Base-by-base conservation (phyloP, 2,888 invertebrate species). In the Antitype chi region DNA sequence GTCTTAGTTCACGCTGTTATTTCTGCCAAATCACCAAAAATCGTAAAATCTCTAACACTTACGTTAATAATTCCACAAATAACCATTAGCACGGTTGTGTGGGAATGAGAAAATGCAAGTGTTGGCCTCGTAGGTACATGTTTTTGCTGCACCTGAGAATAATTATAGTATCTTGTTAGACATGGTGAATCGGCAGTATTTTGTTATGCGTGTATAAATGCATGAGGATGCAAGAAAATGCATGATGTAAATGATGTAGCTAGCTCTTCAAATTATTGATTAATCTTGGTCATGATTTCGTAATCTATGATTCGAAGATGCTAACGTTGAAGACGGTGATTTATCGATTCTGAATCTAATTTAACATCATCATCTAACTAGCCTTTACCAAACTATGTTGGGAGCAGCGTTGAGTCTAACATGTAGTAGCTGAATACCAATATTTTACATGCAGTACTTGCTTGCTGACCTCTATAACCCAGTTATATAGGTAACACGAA, bases 21-120 rank as follows among this genome's bases (percentile, higher is more conserved):
- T 69, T n/a, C 11, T 49, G 20, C 11, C 15, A n/a, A 57, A 79
- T 63, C 17, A 66, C 15, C 1, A 71, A 55, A 32, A 3, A 47
- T 67, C 11, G 25, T 38, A 32, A 66, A 80, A 43, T 66, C 43
- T 74, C 75, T 52, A 67, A 38, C 8, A 73, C 4, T 23, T 9
- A 43, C 0, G 23, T 62, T 47, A 53, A 49, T 53, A 81, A 47
- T 55, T 53, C 17, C 11, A 28, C 38, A 82, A 76, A 66, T 60
- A 28, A 63, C 59, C 49, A 78, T 28, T 60, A 60, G 1, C 49
- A 4, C 4, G 28, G 1, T 15, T 49, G 32, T 72, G 72, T 83
- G 84, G 80, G 68, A 64, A 84, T 69, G 25, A 64, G 80, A 80
- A 80, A 81, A 72, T 73, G 28, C 55, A 70, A 63, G 57, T 70